Evolutionary conservation across 2,797 vertebrate species (phyloP), one percentile per base, ranked within the genome.

Genomic region (Molossus molossus): DNA sequence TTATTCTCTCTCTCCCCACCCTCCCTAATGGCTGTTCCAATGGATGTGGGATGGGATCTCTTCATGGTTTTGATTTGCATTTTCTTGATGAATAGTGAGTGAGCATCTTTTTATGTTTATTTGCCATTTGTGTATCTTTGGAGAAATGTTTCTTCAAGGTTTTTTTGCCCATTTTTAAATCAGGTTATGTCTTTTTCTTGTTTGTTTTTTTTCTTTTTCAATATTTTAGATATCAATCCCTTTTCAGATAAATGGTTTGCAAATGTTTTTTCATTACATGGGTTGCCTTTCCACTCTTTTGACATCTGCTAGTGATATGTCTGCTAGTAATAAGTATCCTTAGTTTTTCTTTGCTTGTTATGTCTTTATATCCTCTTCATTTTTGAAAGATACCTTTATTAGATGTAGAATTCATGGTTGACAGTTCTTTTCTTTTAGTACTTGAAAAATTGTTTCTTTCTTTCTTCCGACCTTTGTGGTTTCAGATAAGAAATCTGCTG

Each of bases 311-410:
- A 53, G 50, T 53, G 50, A 53, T 53, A 53, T 53, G 50, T 64
- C 60, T 62, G 25, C 40, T 55, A 48, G 10, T 90, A 14, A 72
- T 25, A 82, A 5, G 60, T 60, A 62, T 18, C 72, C 33, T 90
- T 67, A 64, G 29, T 75, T 50, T 90, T 76, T 29, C 4, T 57
- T 87, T 76, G 21, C 12, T 37, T 37, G 25, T 29, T 69, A 29
- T 73, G 27, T 62, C n/a, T 89, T 92, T 64, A 45, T 90, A 90
- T 81, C 58, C 14, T 12, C 11, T 58, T 93, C 5, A 67, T 90
- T 75, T 17, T 50, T 62, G 33, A 90, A 90, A 93, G 82, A 69
- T 90, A 76, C 65, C 76, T 93, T 95, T 53, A 70, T 73, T 55
- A 62, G 33, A 91, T 70, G 15, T 13, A 73, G 29, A 75, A 60